phyloP scores from a whole-genome alignment of 2,888 invertebrate genomes.

The Meloe dianella region DNA sequence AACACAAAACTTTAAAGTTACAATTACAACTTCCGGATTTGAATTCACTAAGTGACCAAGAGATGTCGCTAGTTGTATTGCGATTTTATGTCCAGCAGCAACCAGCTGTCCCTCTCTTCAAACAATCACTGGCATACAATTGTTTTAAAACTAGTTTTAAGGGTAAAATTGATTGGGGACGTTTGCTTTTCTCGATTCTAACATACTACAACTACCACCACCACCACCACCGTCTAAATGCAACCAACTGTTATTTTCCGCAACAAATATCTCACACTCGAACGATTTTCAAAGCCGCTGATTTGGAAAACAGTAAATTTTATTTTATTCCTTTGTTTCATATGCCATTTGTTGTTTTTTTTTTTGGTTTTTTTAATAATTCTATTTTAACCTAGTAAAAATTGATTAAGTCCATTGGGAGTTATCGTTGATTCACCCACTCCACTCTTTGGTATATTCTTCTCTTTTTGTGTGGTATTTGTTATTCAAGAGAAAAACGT shows the following conservation, averaged over 20 bases:
- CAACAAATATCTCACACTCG: constrained; percentile 43
- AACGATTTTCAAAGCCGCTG: constrained; percentile 47
- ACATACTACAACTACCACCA: not conserved
- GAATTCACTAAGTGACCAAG: constrained; percentile 32
- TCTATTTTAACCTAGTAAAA: constrained; percentile 32
- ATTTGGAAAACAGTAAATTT: constrained; percentile 53
- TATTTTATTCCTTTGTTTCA: constrained; percentile 52
- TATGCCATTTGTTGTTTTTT: constrained; percentile 47
- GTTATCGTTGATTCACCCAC: not conserved
- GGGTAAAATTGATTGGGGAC: not conserved
- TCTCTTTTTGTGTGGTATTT: not conserved
- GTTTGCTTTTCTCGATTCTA: not conserved
- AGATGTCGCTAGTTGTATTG: constrained; percentile 23
- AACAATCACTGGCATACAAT: too few relatives aligned
- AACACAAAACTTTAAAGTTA: too few relatives aligned
- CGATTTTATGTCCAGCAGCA: not conserved
- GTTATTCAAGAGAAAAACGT: too few relatives aligned
- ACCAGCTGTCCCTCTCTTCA: too few relatives aligned
- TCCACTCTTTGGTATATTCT: not conserved
- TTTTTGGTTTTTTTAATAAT: constrained; percentile 22
- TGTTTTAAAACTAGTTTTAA: not conserved
- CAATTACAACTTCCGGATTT: constrained; percentile 27
- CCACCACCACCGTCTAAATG: constrained; percentile 29
- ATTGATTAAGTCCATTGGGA: constrained; percentile 33
- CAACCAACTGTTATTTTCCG: constrained; percentile 48